phyloP scores from a whole-genome alignment of 2,888 invertebrate species.

The Nomada fucata region DNA sequence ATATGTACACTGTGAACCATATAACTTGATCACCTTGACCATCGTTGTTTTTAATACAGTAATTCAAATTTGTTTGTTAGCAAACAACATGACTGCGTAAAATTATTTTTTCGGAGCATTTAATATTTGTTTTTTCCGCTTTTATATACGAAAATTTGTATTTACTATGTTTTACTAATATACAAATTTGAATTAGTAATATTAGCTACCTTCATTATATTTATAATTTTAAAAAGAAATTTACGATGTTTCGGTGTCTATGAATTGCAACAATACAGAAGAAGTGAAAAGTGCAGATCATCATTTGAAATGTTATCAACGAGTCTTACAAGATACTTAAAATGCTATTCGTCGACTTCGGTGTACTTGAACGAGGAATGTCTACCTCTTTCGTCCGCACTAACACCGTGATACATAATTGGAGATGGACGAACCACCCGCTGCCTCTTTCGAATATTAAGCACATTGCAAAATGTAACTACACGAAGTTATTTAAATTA shows the following conservation, averaged over 20 bases:
- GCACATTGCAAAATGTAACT: too few species aligned
- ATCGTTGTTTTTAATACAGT: slow-evolving; percentile 3
- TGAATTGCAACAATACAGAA: not conserved
- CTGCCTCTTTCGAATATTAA: not conserved
- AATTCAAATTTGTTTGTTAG: not conserved
- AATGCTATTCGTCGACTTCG: slow-evolving; percentile 35
- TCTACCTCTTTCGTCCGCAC: slow-evolving; percentile 16
- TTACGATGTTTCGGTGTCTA: not conserved
- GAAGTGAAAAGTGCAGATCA: not conserved
- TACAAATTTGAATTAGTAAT: not conserved
- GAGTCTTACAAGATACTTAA: slow-evolving; percentile 28
- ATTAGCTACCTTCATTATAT: not conserved
- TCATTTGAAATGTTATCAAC: slow-evolving; percentile 8
- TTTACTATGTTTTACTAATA: not conserved
- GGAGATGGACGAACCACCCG: not conserved
- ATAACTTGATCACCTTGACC: slow-evolving; percentile 32
- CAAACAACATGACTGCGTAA: not conserved
- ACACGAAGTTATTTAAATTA: not conserved
- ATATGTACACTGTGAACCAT: slow-evolving; percentile 36
- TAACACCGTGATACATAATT: slow-evolving; percentile 7
- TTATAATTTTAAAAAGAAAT: not conserved
- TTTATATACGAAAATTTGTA: not conserved
- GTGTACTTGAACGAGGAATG: slow-evolving; percentile 47
- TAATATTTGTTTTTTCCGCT: not conserved
- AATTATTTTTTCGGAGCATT: not conserved